These are phyloP conservation scores for Sesamia inferens DNA, from an alignment of 2,888 invertebrate genomes.

Conservation along the genomic window DNA sequence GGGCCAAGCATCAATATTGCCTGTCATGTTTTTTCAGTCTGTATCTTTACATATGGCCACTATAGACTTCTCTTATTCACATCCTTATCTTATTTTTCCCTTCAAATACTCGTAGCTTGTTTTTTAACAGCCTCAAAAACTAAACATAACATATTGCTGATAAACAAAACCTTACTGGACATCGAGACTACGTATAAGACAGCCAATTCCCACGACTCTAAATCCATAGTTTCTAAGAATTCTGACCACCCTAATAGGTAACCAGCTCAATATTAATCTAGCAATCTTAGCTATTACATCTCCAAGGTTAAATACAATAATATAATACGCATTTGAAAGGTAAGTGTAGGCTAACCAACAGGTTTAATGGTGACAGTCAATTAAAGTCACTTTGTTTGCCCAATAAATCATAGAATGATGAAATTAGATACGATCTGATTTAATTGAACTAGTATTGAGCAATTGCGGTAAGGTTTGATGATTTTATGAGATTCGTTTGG, in stretches of 20 bases:
- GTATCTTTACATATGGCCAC: no score
- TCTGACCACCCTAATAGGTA: slow-evolving; percentile 53
- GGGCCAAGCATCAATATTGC: no score
- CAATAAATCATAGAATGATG: slow-evolving; percentile 62
- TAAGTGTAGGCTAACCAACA: slow-evolving; percentile 48
- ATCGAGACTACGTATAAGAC: neutral
- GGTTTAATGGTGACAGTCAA: slow-evolving; percentile 57
- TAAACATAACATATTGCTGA: no score
- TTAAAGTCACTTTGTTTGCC: slow-evolving; percentile 58
- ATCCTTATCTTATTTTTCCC: no score
- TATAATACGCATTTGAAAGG: slow-evolving; percentile 49
- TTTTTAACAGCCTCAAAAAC: no score
- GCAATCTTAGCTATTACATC: slow-evolving; percentile 38
- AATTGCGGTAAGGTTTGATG: slow-evolving; percentile 44
- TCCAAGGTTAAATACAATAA: slow-evolving; percentile 46
- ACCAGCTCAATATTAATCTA: slow-evolving; percentile 34
- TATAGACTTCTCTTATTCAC: no score
- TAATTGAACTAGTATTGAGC: slow-evolving; percentile 49
- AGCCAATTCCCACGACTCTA: slow-evolving; percentile 47
- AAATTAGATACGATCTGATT: slow-evolving; percentile 55
- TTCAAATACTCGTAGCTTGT: no score
- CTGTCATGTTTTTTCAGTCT: no score
- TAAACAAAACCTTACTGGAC: slow-evolving; percentile 4
- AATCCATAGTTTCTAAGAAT: slow-evolving; percentile 5
- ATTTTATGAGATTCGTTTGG: slow-evolving; percentile 11